Conservation (phyloP, 2,113 vertebrate genomes). For the Pseudorhombus dupliciocellatus region DNA sequence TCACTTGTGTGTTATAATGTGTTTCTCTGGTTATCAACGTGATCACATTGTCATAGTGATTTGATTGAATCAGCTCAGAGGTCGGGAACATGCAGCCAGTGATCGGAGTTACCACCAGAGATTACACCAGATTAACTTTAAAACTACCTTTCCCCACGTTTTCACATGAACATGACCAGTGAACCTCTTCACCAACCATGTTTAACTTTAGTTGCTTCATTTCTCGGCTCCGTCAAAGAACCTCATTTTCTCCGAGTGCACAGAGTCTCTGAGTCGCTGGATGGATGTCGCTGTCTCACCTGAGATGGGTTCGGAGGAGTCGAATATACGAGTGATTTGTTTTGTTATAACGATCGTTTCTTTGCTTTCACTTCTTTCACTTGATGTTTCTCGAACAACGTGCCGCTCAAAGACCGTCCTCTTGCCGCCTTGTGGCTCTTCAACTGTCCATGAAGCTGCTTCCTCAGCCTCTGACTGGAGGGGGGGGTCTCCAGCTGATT, state of each 20-base stretch:
- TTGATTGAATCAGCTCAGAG: constrained; percentile 19
- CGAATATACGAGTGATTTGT: constrained; percentile 66
- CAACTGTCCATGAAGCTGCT: constrained; percentile 52
- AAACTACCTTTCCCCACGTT: neutral
- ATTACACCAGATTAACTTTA: neutral
- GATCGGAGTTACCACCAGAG: constrained; percentile 8
- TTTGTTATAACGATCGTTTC: constrained; percentile 74
- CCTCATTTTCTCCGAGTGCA: constrained; percentile 82
- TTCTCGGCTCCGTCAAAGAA: constrained; percentile 78
- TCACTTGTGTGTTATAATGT: no score
- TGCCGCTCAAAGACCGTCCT: constrained; percentile 63
- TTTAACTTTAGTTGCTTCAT: constrained; percentile 39
- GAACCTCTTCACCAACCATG: neutral
- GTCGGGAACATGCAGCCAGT: constrained; percentile 36
- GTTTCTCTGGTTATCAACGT: constrained; percentile 32
- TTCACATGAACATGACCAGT: neutral
- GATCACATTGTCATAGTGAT: constrained; percentile 27
- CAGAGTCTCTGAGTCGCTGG: constrained; percentile 73
- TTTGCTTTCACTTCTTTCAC: constrained; percentile 67
- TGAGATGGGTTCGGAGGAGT: constrained; percentile 66
- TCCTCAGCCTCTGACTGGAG: constrained; percentile 29
- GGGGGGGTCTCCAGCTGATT: constrained; percentile 40
- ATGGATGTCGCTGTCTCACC: constrained; percentile 76
- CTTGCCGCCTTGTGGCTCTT: constrained; percentile 45
- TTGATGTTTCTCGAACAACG: constrained; percentile 64